Base-by-base conservation (phyloP, 2,888 invertebrate species). In the Drosophila birchii region DNA sequence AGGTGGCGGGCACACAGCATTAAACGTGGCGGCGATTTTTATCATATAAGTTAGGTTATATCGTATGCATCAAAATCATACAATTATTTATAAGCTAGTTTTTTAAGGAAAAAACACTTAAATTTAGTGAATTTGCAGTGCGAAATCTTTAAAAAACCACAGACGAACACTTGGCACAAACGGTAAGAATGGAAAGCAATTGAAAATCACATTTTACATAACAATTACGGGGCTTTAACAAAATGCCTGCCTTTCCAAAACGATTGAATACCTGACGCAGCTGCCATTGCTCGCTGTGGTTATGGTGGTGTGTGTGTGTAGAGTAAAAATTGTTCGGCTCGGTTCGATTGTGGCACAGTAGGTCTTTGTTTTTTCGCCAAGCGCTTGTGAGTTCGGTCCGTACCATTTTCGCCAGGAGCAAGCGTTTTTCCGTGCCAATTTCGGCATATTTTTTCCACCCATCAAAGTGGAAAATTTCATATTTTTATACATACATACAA, bases 11-110 rank as follows among this genome's bases (percentile, higher is more conserved):
- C 43, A 39, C 57, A 61, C 43, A 61, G 57, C 32, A 86, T 86
- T 88, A 86, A 86, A 86, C 86, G 88, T 88, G 86, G 86, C 88
- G 86, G 87, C 86, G 81, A 84, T 86, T 92, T 86, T 92, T 92
- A 92, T 92, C 92, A 92, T 92, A 92, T 92, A 92, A 92, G 92
- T 92, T 92, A 92, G 92, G 92, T 92, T 92, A 92, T 92, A 92
- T 83, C 92, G 91, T 92, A 91, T 91, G 91, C 92, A 92, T 92
- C 91, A 91, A 92, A 73, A 90, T 92, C 92, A 92, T 92, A 92
- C 92, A 92, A 92, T 91, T 92, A 92, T 91, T 92, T 92, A 92
- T 92, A 92, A 92, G 92, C 91, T 92, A 92, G 92, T 92, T 92
- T 91, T 92, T 91, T 92, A 92, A 92, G 92, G 91, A 89, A 91